Conservation (phyloP, 2,113 vertebrate genomes). For the Meles meles region DNA sequence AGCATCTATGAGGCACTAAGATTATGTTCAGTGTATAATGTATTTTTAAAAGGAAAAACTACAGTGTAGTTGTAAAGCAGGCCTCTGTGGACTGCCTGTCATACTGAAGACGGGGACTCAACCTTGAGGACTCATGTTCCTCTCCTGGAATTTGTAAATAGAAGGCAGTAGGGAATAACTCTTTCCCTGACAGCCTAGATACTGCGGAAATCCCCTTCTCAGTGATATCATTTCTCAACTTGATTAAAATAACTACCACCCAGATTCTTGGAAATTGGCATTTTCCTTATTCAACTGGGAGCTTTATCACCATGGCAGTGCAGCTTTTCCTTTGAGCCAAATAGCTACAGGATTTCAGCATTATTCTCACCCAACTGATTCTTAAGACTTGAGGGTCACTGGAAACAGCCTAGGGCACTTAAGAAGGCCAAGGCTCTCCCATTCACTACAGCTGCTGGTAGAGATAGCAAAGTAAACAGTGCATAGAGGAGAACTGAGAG, state of each 20-base stretch:
- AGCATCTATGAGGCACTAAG: not conserved
- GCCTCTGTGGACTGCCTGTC: not conserved
- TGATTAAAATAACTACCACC: constrained; percentile 54
- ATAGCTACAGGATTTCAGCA: constrained; percentile 40
- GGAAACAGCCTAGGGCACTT: constrained; percentile 7
- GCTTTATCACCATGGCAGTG: constrained; percentile 59
- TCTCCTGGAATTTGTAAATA: constrained; percentile 18
- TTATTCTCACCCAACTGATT: constrained; percentile 56
- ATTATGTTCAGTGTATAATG: not conserved
- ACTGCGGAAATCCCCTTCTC: constrained; percentile 31
- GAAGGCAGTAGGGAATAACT: not conserved
- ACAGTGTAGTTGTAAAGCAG: not conserved
- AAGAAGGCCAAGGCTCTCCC: constrained; percentile 23
- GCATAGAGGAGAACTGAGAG: not conserved
- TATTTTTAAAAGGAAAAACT: constrained; percentile 26
- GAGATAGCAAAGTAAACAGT: not conserved
- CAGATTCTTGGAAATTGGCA: constrained; percentile 55
- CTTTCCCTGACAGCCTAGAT: constrained; percentile 23
- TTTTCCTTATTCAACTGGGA: constrained; percentile 45
- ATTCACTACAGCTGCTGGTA: constrained; percentile 1
- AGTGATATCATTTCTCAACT: constrained; percentile 52
- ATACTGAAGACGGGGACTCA: not conserved
- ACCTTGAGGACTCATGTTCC: not conserved
- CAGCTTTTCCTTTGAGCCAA: constrained; percentile 45
- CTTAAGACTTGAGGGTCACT: constrained; percentile 14